Percentiles rank a stretch among this genome's conserved stretches.
These are phyloP conservation scores for Notodonta ziczac DNA, from an alignment of 2,888 invertebrate species.

Conservation along the genomic window DNA sequence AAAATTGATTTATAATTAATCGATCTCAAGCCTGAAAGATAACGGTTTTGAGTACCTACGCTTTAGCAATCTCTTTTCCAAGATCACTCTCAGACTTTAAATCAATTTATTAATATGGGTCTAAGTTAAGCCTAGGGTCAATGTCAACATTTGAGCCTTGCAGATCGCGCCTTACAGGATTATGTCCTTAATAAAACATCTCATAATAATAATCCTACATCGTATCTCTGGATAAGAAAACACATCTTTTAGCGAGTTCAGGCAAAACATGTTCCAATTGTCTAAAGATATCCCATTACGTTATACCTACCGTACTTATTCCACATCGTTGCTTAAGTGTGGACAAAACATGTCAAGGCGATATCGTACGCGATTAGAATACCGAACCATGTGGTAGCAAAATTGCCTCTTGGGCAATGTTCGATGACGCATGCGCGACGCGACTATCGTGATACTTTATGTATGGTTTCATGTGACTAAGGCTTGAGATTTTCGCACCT, in stretches of 20 bases:
- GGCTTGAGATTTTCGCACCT: neutral
- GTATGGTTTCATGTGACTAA: neutral
- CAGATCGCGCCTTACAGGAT: too few species aligned
- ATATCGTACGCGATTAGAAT: slow-evolving; percentile 55
- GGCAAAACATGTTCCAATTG: slow-evolving; percentile 6
- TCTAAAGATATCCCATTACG: slow-evolving; percentile 36
- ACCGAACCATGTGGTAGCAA: slow-evolving; percentile 57
- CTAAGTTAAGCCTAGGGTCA: too few species aligned
- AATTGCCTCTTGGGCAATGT: slow-evolving; percentile 58
- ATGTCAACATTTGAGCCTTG: too few species aligned
- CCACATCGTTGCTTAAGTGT: slow-evolving; percentile 27
- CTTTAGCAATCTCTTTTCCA: too few species aligned
- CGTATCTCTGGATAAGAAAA: neutral
- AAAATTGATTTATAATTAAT: too few species aligned
- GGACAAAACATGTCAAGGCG: slow-evolving; percentile 70
- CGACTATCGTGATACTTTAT: slow-evolving; percentile 22
- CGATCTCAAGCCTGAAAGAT: too few species aligned
- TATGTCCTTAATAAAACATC: too few species aligned
- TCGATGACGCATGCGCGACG: slow-evolving; percentile 46
- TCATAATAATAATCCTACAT: too few species aligned
- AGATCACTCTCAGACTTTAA: too few species aligned
- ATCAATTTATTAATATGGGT: too few species aligned
- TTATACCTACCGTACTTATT: slow-evolving; percentile 35
- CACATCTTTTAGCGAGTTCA: neutral
- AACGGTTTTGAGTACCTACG: too few species aligned